Percentiles rank a stretch among this genome's conserved stretches.
These are phyloP conservation scores for Dermochelys coriacea DNA, from an alignment of 2,797 vertebrate species.

Conservation along the genomic window DNA sequence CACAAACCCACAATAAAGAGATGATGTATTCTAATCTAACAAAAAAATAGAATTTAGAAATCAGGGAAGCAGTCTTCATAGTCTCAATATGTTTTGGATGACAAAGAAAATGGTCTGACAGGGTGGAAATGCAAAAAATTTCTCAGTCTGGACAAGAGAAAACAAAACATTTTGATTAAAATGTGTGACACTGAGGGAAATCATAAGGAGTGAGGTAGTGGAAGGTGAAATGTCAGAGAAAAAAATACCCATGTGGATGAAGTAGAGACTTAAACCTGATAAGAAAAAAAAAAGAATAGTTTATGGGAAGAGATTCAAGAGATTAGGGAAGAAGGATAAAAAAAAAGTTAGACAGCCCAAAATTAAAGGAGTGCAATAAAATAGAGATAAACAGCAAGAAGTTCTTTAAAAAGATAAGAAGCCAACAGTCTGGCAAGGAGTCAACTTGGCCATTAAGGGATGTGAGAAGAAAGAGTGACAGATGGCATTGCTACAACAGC, in stretches of 20 bases:
- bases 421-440: neutral
- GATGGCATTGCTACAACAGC: neutral
- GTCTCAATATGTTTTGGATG: neutral
- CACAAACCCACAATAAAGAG: neutral
- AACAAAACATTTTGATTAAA: neutral
- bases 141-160: neutral
- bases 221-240: fast-evolving
- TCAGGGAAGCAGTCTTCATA: neutral
- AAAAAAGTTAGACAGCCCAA: conserved; percentile 26
- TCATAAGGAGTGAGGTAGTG: neutral
- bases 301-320: conserved; percentile 21
- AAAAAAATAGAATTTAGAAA: neutral
- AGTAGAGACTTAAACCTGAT: neutral
- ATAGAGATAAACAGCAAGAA: conserved; percentile 13
- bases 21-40: neutral
- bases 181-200: neutral
- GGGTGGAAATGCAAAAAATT: neutral
- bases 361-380: conserved; percentile 38
- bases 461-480: conserved; percentile 20
- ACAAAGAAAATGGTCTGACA: neutral
- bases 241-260: neutral
- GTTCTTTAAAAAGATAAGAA: conserved; percentile 30
- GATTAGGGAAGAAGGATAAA: conserved; percentile 27
- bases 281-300: neutral
- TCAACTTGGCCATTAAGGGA: conserved; percentile 40